A percentile compares a stretch with the other conserved stretches of the same genome.
Evolutionary conservation across 2,797 vertebrate genomes (phyloP).

Genomic region (Cebuella pygmaea): DNA sequence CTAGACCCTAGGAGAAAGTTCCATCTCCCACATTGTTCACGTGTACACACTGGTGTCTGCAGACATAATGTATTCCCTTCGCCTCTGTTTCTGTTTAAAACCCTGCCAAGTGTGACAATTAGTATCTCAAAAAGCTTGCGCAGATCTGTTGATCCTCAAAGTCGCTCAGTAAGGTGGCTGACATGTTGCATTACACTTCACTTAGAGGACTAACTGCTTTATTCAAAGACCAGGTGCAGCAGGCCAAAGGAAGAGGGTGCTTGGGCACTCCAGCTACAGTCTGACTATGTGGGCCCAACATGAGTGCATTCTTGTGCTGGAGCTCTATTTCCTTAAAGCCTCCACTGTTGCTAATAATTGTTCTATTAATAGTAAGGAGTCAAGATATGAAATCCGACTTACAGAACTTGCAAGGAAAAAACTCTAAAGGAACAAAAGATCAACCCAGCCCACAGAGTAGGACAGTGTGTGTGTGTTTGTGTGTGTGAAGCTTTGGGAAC

Average conservation of each 20-base stretch:
- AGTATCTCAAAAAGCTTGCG: background rate
- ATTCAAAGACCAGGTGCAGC: background rate
- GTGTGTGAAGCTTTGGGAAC: background rate
- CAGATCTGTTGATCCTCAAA: background rate
- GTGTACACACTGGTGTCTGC: background rate
- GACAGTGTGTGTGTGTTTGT: too few relatives aligned
- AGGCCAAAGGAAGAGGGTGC: background rate
- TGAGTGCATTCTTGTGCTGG: background rate
- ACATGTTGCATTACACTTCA: background rate
- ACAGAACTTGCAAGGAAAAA: background rate
- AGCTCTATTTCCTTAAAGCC: background rate
- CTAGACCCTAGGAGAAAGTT: background rate
- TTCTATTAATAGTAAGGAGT: background rate
- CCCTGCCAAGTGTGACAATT: too few relatives aligned
- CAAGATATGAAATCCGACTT: background rate
- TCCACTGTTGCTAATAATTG: background rate
- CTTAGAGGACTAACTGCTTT: background rate
- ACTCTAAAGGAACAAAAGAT: background rate
- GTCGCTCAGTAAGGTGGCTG: background rate
- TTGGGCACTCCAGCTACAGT: background rate
- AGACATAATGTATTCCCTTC: background rate
- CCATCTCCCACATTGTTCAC: background rate
- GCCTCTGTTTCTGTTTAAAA: background rate
- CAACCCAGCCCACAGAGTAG: background rate
- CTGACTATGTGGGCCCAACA: background rate